These are phyloP conservation scores for Machimus atricapillus DNA, from an alignment of 2,888 invertebrate genomes.

Conservation along the genomic window DNA sequence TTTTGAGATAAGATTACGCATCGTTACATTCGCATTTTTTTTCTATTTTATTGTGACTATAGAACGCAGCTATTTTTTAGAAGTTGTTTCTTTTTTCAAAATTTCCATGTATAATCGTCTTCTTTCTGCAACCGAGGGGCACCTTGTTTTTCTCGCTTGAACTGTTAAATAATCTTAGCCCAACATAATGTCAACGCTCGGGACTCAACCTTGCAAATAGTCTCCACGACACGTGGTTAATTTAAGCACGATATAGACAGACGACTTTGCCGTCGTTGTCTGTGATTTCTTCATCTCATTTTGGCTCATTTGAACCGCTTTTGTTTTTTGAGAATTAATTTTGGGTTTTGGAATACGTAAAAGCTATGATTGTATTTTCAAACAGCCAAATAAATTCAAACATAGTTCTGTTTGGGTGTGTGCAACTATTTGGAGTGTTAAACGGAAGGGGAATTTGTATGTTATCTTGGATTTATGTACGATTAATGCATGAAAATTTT, in stretches of 20 bases:
- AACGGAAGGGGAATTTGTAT: neutral
- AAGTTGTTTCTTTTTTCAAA: neutral
- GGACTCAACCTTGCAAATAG: neutral
- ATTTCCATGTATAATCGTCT: neutral
- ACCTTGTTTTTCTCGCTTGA: neutral
- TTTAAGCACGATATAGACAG: neutral
- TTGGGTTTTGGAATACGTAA: neutral
- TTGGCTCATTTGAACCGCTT: neutral
- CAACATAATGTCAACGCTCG: neutral
- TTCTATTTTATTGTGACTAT: neutral
- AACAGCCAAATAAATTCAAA: neutral
- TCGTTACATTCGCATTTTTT: neutral
- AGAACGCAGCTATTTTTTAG: neutral
- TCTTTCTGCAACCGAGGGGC: neutral
- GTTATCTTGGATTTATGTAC: neutral
- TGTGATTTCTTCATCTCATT: neutral
- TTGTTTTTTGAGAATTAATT: neutral
- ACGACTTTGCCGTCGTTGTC: neutral
- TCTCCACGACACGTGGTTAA: neutral
- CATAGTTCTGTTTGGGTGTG: neutral
- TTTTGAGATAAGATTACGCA: conserved; percentile 8
- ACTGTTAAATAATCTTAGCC: neutral
- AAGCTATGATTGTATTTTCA: neutral
- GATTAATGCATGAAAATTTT: neutral
- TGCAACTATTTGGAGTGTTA: neutral